Percentiles rank a stretch among this genome's conserved stretches.
Conservation (phyloP, 2,113 vertebrate genomes). For the Halcyon malimbica region DNA sequence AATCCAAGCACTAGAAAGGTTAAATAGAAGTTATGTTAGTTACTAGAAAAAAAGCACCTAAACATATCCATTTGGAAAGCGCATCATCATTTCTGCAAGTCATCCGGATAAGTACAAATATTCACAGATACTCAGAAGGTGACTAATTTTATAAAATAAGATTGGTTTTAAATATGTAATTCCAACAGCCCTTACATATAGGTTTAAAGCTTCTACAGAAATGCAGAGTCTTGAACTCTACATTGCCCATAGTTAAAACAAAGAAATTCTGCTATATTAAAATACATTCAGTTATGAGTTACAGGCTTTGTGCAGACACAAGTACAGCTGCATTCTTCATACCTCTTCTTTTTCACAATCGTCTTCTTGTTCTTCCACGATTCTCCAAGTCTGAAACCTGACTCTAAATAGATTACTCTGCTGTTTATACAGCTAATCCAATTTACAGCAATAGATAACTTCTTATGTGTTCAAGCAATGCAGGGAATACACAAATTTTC, state of each 20-base stretch:
- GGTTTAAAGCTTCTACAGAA: not conserved
- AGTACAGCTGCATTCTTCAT: not conserved
- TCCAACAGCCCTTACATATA: not conserved
- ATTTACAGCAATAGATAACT: conserved; percentile 18
- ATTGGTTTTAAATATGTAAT: not conserved
- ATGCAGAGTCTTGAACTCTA: not conserved
- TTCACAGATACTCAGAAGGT: not conserved
- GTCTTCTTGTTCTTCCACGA: not conserved
- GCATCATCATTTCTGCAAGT: not conserved
- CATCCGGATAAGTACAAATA: not conserved
- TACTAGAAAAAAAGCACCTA: not conserved
- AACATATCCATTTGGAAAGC: not conserved
- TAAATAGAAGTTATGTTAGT: not conserved
- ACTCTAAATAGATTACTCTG: conserved; percentile 26
- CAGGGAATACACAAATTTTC: not conserved
- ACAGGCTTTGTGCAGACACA: not conserved
- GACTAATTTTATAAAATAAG: not conserved
- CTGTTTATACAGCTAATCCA: conserved; percentile 29
- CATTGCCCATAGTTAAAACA: not conserved
- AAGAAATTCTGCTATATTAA: not conserved
- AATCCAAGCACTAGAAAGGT: not conserved
- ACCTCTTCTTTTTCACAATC: not conserved
- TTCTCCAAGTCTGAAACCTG: not conserved
- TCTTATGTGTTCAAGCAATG: not conserved
- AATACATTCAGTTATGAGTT: accelerated